Evolutionary conservation across 2,888 invertebrate species (phyloP).

Genomic region (Eupithecia vulgata): DNA sequence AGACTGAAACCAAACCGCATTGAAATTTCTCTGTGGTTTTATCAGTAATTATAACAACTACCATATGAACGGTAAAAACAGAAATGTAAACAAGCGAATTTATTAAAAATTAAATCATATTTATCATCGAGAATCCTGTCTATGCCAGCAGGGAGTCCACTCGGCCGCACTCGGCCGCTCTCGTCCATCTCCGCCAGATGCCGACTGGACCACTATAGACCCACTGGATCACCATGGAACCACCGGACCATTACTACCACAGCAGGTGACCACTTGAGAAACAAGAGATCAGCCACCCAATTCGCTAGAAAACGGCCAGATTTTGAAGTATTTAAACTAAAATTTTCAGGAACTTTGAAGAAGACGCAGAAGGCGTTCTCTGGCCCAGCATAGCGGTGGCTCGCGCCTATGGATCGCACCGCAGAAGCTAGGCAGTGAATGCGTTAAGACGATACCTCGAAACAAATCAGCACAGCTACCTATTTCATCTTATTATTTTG

Average conservation of each 20-base stretch:
- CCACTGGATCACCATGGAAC: neutral
- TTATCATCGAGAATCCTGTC: neutral
- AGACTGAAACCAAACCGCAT: neutral
- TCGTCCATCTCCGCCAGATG: slow-evolving; percentile 4
- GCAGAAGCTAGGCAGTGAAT: no score
- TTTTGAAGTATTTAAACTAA: neutral
- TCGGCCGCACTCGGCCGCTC: neutral
- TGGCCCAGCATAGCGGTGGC: no score
- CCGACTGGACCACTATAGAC: neutral
- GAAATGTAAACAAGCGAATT: neutral
- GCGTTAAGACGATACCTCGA: no score
- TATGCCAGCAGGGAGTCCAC: slow-evolving; percentile 1
- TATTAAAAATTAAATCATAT: neutral
- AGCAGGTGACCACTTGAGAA: neutral
- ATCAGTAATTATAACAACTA: neutral
- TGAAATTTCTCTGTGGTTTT: neutral
- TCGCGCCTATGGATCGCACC: no score
- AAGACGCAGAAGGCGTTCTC: no score
- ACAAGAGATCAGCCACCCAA: neutral
- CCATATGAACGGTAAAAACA: neutral
- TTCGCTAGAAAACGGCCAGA: neutral
- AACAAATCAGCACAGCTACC: no score
- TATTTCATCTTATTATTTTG: no score
- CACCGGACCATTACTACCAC: neutral
- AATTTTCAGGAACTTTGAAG: neutral